These are phyloP conservation scores for Etheostoma spectabile DNA, from an alignment of 2,113 vertebrate genomes.

Conservation along the genomic window DNA sequence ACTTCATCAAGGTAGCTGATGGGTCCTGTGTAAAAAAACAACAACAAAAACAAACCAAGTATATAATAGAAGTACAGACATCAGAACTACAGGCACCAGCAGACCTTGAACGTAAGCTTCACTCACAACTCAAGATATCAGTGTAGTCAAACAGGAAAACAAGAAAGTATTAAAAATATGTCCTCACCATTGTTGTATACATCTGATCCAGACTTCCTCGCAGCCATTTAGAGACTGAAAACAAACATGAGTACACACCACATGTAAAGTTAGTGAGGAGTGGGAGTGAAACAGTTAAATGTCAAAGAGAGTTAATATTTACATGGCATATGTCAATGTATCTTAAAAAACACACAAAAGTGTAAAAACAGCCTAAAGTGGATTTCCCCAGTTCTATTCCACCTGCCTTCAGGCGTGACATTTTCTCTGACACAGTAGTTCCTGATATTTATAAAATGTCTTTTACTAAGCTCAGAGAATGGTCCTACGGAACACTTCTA, in stretches of 20 bases:
- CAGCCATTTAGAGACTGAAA: conserved; percentile 97
- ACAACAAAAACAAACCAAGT: not conserved
- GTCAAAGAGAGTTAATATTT: not conserved
- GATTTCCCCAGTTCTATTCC: not conserved
- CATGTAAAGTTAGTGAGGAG: conserved; percentile 4
- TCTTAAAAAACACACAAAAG: not conserved
- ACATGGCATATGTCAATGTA: not conserved
- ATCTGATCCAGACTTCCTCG: conserved; percentile 95
- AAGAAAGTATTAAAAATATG: not conserved
- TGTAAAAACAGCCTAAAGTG: not conserved
- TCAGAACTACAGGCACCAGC: not conserved
- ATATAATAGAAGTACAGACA: not conserved
- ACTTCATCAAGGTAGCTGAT: conserved; percentile 98
- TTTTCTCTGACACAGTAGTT: not conserved
- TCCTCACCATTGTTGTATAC: conserved; percentile 91
- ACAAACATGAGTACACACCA: conserved; percentile 48
- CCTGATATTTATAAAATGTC: not conserved
- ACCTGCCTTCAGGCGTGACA: not conserved
- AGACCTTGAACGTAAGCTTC: not conserved
- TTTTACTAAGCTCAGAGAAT: conserved; percentile 12
- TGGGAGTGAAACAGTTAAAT: not conserved
- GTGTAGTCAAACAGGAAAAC: conserved; percentile 2
- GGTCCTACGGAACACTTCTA: not conserved
- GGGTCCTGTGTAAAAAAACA: conserved; percentile 84
- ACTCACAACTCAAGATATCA: not conserved